Conservation (phyloP, 2,888 invertebrate genomes). For the Athalia rosae region DNA sequence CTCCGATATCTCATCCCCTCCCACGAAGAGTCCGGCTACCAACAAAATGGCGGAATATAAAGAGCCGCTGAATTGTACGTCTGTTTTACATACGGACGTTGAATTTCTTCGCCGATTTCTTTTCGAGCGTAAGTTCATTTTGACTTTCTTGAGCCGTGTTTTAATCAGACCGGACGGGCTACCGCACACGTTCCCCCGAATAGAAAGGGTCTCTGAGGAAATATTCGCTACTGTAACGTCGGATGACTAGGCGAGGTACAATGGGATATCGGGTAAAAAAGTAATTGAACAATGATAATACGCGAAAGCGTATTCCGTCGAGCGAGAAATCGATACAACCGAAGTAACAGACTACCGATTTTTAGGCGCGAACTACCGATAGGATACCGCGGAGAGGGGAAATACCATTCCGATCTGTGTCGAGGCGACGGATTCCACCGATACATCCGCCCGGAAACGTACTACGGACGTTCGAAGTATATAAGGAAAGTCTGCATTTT, state of each 20-base stretch:
- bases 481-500: constrained; percentile 1
- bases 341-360: neutral
- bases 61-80: too few relatives aligned
- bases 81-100: too few relatives aligned
- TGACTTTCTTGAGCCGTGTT: too few relatives aligned
- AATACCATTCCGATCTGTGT: constrained; percentile 23
- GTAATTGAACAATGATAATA: constrained; percentile 31
- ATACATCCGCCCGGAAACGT: constrained; percentile 41
- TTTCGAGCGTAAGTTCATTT: neutral
- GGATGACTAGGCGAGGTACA: constrained; percentile 11
- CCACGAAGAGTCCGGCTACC: too few relatives aligned
- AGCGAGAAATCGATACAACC: constrained; percentile 37
- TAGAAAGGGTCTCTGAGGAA: neutral
- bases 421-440: constrained; percentile 42
- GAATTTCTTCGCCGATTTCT: neutral
- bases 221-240: neutral
- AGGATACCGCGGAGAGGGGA: neutral
- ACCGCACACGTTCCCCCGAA: neutral
- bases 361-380: neutral
- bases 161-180: neutral
- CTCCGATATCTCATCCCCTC: too few relatives aligned
- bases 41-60: too few relatives aligned
- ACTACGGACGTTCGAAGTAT: neutral
- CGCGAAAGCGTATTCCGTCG: constrained; percentile 43
- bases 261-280: constrained; percentile 19